Conservation (phyloP, 2,888 invertebrate species). For the Tachina lurida region DNA sequence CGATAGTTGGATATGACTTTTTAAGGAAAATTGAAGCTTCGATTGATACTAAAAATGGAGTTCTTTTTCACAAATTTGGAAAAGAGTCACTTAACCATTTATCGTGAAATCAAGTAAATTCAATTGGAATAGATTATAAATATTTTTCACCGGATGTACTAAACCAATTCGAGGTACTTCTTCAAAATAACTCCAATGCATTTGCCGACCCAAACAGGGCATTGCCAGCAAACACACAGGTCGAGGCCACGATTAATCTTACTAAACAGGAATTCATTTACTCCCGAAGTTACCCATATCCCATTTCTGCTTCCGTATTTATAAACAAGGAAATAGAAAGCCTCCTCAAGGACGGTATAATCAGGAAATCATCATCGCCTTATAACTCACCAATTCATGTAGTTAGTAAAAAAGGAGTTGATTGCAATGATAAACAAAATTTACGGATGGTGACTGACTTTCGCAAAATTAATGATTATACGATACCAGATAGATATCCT, state of each 20-base stretch:
- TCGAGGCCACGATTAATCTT: too few species aligned
- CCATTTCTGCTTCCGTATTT: conserved; percentile 39
- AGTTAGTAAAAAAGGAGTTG: background rate
- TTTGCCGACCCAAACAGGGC: conserved; percentile 38
- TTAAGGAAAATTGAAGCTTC: conserved; percentile 59
- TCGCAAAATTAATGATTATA: conserved; percentile 29
- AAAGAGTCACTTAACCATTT: conserved; percentile 41
- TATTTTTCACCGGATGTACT: background rate
- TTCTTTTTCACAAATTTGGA: conserved; percentile 40
- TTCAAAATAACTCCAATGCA: conserved; percentile 19
- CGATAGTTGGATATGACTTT: conserved; percentile 61
- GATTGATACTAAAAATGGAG: conserved; percentile 57
- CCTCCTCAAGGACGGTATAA: background rate
- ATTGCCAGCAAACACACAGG: conserved; percentile 2
- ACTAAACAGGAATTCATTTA: background rate
- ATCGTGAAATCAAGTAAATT: conserved; percentile 22
- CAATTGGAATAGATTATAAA: background rate
- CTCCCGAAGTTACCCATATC: conserved; percentile 42
- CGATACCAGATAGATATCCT: conserved; percentile 18
- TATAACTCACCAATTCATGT: background rate
- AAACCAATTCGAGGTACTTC: conserved; percentile 6
- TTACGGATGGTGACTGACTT: background rate
- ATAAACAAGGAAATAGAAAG: background rate
- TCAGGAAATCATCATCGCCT: background rate
- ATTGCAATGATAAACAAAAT: background rate